phyloP scores from a whole-genome alignment of 2,888 invertebrate genomes.

The Operophtera brumata region DNA sequence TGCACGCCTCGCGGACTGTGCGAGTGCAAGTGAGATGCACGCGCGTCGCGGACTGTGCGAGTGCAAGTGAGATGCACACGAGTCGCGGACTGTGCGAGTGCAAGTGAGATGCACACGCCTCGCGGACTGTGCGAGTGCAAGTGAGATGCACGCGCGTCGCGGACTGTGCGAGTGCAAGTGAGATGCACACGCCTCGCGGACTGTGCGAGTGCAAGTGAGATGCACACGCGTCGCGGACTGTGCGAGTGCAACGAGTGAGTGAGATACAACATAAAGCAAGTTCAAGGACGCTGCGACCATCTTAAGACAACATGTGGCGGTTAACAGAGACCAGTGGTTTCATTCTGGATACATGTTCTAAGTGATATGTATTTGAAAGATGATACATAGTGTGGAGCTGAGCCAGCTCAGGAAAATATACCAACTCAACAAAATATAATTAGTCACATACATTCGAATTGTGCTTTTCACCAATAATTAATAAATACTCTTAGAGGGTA shows the following conservation, averaged over 20 bases:
- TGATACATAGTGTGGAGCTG: constrained; percentile 37
- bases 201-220: constrained; percentile 62
- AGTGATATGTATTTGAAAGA: constrained; percentile 68
- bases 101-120: constrained; percentile 53
- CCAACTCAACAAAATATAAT: constrained; percentile 18
- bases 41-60: constrained; percentile 69
- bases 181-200: constrained; percentile 59
- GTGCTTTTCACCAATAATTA: constrained; percentile 21
- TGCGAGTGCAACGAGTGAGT: constrained; percentile 43
- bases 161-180: constrained; percentile 59
- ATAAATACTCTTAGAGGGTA: constrained; percentile 19
- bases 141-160: constrained; percentile 61
- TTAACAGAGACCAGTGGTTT: constrained; percentile 60
- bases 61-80: constrained; percentile 40
- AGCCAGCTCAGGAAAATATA: constrained; percentile 32
- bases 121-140: constrained; percentile 63
- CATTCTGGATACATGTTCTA: constrained; percentile 54
- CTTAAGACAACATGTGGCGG: constrained; percentile 40
- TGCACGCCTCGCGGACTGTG: constrained; percentile 66
- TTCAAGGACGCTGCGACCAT: constrained; percentile 49
- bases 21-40: constrained; percentile 41
- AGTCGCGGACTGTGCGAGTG: constrained; percentile 67
- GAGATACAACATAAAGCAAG: constrained; percentile 11
- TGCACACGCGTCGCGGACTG: constrained; percentile 62
- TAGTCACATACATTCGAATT: constrained; percentile 19